A percentile compares a stretch with the other conserved stretches of the same genome.
These are phyloP conservation scores for Macrosteles quadrilineatus DNA, from an alignment of 1,140 invertebrate species.

Conservation along the genomic window DNA sequence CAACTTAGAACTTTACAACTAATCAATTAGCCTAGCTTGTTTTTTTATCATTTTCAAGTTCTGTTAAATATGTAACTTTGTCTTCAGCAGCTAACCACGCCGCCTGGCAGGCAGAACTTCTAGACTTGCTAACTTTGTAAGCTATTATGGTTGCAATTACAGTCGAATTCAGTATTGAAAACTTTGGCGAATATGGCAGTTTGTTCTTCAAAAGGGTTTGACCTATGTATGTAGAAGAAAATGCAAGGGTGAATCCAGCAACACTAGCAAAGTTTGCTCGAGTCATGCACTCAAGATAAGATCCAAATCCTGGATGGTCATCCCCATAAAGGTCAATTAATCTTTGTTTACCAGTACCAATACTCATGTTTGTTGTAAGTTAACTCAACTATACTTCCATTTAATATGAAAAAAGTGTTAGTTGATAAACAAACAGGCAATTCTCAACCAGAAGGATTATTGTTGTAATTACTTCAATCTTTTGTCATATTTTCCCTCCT, in stretches of 20 bases:
- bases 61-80: constrained; percentile 52
- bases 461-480: too few species aligned
- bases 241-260: constrained; percentile 52
- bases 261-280: constrained; percentile 54
- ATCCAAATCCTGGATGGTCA: constrained; percentile 53
- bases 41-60: constrained; percentile 48
- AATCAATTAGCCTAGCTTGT: too few species aligned
- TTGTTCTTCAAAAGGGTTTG: constrained; percentile 49
- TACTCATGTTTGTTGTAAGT: too few species aligned
- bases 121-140: constrained; percentile 51
- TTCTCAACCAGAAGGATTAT: too few species aligned
- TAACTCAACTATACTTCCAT: too few species aligned
- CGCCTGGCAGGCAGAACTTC: constrained; percentile 53
- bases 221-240: constrained; percentile 51
- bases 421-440: too few species aligned
- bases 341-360: constrained; percentile 1
- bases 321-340: constrained; percentile 1
- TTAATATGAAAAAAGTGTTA: too few species aligned
- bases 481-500: too few species aligned
- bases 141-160: constrained; percentile 44
- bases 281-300: constrained; percentile 57
- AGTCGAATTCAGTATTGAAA: constrained; percentile 50
- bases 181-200: constrained; percentile 50
- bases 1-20: too few species aligned
- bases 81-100: constrained; percentile 54